phyloP scores from a whole-genome alignment of 2,888 invertebrate genomes.

The Lasioglossum leucozonium region DNA sequence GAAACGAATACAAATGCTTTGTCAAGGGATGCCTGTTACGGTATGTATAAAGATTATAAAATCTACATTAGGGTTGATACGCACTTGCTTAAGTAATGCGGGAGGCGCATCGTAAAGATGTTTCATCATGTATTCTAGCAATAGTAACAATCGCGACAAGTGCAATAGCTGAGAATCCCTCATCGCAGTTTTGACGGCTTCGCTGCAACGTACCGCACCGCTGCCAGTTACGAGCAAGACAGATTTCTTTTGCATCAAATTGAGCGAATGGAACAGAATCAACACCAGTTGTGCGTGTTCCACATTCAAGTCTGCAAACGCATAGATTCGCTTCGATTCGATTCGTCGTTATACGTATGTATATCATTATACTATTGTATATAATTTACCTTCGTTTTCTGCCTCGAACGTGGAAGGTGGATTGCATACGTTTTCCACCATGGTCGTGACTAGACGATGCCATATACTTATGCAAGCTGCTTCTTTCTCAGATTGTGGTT shows the following conservation, averaged over 20 bases:
- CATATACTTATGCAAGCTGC: slow-evolving; percentile 95
- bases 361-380: background rate
- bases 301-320: slow-evolving; percentile 93
- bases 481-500: slow-evolving; percentile 94
- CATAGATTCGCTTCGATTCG: background rate
- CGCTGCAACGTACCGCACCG: slow-evolving; percentile 89
- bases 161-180: slow-evolving; percentile 91
- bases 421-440: slow-evolving; percentile 93
- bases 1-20: slow-evolving; percentile 6
- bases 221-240: slow-evolving; percentile 94
- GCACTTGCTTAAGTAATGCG: slow-evolving; percentile 93
- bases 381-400: slow-evolving; percentile 89
- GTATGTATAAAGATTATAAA: slow-evolving; percentile 10
- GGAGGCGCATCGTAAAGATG: slow-evolving; percentile 97
- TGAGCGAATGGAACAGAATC: slow-evolving; percentile 97
- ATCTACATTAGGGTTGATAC: slow-evolving; percentile 24
- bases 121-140: slow-evolving; percentile 97
- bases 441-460: slow-evolving; percentile 94
- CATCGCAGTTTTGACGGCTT: slow-evolving; percentile 87
- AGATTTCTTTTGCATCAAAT: slow-evolving; percentile 98
- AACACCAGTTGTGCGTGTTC: slow-evolving; percentile 97
- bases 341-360: background rate
- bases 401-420: slow-evolving; percentile 88
- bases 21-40: background rate
- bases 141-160: slow-evolving; percentile 92